Percentiles rank a stretch among this genome's conserved stretches.
These are phyloP conservation scores for Trilocha varians DNA, from an alignment of 2,888 invertebrate genomes.

Conservation along the genomic window DNA sequence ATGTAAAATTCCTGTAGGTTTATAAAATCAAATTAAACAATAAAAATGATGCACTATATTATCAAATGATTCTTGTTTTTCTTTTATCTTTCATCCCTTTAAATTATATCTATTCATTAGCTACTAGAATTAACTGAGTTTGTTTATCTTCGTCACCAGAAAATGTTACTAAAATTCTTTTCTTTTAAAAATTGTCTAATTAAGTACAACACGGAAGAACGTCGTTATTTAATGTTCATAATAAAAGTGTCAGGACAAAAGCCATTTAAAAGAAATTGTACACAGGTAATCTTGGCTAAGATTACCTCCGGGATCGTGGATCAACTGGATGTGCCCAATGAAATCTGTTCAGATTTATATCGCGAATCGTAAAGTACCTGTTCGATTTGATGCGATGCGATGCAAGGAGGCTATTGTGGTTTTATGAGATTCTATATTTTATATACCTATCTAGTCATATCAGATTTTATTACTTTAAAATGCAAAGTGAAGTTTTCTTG, in stretches of 20 bases:
- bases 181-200: not conserved
- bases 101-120: too few species aligned
- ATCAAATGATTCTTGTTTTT: too few species aligned
- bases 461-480: too few species aligned
- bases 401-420: not conserved
- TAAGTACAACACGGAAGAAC: not conserved
- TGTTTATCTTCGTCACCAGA: too few species aligned
- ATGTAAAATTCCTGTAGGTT: too few species aligned
- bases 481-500: too few species aligned
- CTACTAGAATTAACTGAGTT: too few species aligned
- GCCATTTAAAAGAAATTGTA: constrained; percentile 19
- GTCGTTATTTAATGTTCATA: not conserved
- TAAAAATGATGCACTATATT: too few species aligned
- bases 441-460: too few species aligned
- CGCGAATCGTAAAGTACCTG: constrained; percentile 12
- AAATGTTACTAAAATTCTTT: not conserved
- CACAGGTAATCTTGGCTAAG: constrained; percentile 25
- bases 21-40: too few species aligned
- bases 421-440: constrained; percentile 6
- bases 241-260: constrained; percentile 10
- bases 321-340: constrained; percentile 34
- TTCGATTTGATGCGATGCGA: constrained; percentile 24
- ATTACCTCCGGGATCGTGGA: constrained; percentile 33
- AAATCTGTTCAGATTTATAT: constrained; percentile 51
- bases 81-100: too few species aligned